Conservation (phyloP, 2,888 invertebrate genomes). For the Quadriops clusia region DNA sequence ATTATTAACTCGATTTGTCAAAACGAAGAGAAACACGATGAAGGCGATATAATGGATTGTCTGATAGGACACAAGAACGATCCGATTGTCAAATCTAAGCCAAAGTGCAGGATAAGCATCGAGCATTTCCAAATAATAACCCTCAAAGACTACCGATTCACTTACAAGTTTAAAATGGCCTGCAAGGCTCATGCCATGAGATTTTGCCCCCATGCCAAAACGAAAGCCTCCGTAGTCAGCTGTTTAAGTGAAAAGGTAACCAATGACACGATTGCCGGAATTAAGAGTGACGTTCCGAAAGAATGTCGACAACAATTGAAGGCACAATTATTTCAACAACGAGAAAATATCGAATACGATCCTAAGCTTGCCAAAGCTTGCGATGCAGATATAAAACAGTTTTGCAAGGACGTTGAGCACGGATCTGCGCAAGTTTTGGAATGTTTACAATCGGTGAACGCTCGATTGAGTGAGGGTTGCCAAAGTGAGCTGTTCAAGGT, state of each 20-base stretch:
- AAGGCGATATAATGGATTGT: constrained; percentile 89
- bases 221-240: constrained; percentile 68
- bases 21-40: constrained; percentile 58
- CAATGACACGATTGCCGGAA: constrained; percentile 70
- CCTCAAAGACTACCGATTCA: constrained; percentile 86
- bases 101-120: constrained; percentile 82
- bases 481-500: constrained; percentile 74
- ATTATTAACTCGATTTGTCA: constrained; percentile 69
- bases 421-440: constrained; percentile 63
- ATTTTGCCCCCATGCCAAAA: constrained; percentile 56
- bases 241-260: constrained; percentile 86
- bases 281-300: constrained; percentile 69
- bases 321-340: constrained; percentile 83
- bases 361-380: constrained; percentile 76
- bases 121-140: constrained; percentile 95
- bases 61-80: constrained; percentile 86
- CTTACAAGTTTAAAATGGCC: constrained; percentile 87
- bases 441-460: constrained; percentile 55
- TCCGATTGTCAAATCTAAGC: constrained; percentile 61
- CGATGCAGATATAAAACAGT: constrained; percentile 58
- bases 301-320: constrained; percentile 85
- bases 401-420: constrained; percentile 56
- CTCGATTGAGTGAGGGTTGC: constrained; percentile 55
- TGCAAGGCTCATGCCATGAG: constrained; percentile 71
- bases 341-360: constrained; percentile 80